phyloP scores from a whole-genome alignment of 1,140 invertebrate genomes.

The Aphis gossypii region DNA sequence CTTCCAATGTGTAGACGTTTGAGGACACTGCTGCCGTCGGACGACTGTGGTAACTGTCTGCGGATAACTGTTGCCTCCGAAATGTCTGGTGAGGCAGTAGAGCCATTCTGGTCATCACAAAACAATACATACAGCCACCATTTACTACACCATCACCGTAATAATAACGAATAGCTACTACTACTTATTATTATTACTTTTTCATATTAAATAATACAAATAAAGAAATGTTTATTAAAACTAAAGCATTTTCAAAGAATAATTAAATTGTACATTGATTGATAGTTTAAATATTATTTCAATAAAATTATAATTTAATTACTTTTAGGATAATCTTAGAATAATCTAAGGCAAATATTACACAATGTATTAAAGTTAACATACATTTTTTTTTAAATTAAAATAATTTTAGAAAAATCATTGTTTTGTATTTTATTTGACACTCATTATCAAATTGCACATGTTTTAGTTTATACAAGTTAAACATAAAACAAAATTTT shows the following conservation, averaged over 20 bases:
- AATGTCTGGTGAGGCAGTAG: slow-evolving; percentile 49
- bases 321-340: neutral
- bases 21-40: slow-evolving; percentile 48
- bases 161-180: slow-evolving; percentile 52
- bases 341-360: neutral
- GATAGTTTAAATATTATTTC: neutral
- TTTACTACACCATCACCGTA: slow-evolving; percentile 57
- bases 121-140: slow-evolving; percentile 58
- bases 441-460: no score
- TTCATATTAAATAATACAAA: neutral
- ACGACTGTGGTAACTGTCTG: slow-evolving; percentile 47
- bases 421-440: no score
- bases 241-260: slow-evolving; percentile 16
- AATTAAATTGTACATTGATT: neutral
- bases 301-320: neutral
- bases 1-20: slow-evolving; percentile 49
- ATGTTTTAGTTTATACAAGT: no score
- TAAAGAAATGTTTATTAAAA: neutral
- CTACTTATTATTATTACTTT: slow-evolving; percentile 53
- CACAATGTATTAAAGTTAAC: neutral
- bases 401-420: neutral
- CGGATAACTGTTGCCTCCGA: slow-evolving; percentile 49
- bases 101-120: slow-evolving; percentile 58
- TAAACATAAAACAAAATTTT: no score
- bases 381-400: neutral